Evolutionary conservation across 2,797 vertebrate species (phyloP), one percentile per base, ranked within the genome.

Genomic region (Lagodon rhomboides): DNA sequence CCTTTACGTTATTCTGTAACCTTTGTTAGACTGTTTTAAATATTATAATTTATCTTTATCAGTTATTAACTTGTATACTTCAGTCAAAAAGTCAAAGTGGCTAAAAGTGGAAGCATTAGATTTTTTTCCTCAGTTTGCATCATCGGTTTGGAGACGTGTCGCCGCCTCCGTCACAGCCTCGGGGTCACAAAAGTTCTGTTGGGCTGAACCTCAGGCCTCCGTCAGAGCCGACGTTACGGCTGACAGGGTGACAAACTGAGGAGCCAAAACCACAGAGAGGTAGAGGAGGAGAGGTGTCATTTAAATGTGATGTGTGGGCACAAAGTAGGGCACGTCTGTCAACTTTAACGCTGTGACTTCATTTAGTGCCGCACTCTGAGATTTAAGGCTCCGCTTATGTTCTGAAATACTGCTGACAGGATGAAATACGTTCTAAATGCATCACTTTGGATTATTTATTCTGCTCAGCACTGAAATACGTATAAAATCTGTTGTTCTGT

Each of bases 281-380:
- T 2, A 22, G 47, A 49, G 1, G 10, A 51, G 44, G 50, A 0
- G 58, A 46, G 44, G 67, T 30, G 51, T 54, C 41, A 58, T 50
- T 58, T 43, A n/a, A 43, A 64, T 17, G 6, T 49, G 13, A 56
- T 4, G 44, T 46, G 75, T 4, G 46, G 75, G 23, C 17, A 5
- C 60, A 64, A 64, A 70, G 59, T 70, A n/a, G 68, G 17, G 7
- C 74, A 38, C 38, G 5, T 69, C 66, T 2, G 41, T 77, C 75
- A 56, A 6, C 38, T 2, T 27, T 12, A 64, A 34, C 7, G 30
- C 30, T 8, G 30, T 1, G 6, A 5, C 30, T 34, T 34, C 30
- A 34, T 5, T 34, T 34, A 7, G 8, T 34, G 30, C 30, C 8
- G 30, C 30, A 30, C 30, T 55, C 4, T 17, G 51, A 53, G 20